Conservation (phyloP, 2,113 vertebrate genomes). For the Tenrec ecaudatus region DNA sequence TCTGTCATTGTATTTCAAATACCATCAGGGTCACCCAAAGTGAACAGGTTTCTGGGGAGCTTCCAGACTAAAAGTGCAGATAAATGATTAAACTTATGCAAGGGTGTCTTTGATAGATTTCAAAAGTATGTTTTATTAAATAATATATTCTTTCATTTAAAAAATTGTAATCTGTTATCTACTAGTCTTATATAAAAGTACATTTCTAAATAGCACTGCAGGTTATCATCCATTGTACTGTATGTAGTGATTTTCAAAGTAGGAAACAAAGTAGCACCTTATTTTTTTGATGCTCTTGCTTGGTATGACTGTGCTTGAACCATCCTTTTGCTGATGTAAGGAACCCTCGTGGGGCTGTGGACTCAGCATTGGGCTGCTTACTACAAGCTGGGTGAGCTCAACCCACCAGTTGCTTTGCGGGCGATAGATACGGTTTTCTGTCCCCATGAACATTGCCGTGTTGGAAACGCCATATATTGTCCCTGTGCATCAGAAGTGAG, state of each 20-base stretch:
- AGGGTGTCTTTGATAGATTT: background rate
- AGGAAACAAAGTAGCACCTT: background rate
- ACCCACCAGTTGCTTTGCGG: too few relatives aligned
- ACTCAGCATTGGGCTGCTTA: too few relatives aligned
- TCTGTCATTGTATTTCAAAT: too few relatives aligned
- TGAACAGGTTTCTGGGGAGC: too few relatives aligned
- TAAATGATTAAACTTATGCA: background rate
- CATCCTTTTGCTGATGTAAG: background rate
- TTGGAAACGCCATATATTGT: too few relatives aligned
- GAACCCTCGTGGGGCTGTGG: background rate
- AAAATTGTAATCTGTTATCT: background rate
- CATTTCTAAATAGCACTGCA: background rate
- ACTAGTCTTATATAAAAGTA: background rate
- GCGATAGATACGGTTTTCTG: too few relatives aligned
- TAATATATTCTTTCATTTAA: background rate
- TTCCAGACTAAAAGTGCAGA: too few relatives aligned
- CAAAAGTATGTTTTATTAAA: background rate
- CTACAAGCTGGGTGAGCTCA: too few relatives aligned
- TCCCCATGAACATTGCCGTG: too few relatives aligned
- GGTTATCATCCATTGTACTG: background rate
- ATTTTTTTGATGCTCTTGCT: background rate
- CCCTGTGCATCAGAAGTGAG: too few relatives aligned
- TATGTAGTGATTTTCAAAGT: background rate
- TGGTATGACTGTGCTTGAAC: slow-evolving; percentile 3
- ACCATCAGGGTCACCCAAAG: too few relatives aligned